phyloP scores from a whole-genome alignment of 2,888 invertebrate species.

The Julus scanicus region DNA sequence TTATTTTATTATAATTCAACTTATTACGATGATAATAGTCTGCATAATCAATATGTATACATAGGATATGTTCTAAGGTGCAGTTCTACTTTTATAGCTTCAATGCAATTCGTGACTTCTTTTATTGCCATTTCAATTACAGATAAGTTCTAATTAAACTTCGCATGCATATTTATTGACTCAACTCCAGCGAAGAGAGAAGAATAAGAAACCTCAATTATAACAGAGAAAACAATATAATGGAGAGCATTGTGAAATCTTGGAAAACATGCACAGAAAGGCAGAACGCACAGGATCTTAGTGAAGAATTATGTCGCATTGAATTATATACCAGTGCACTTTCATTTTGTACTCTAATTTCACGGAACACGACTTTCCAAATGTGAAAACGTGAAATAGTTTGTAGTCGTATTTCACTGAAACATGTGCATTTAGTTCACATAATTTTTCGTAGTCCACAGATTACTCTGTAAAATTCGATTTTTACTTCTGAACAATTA shows the following conservation, averaged over 20 bases:
- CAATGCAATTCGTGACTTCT: background rate
- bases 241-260: background rate
- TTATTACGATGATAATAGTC: background rate
- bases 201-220: slow-evolving; percentile 14
- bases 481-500: no score
- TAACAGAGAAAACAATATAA: background rate
- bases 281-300: background rate
- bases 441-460: background rate
- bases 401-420: slow-evolving; percentile 5
- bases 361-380: slow-evolving; percentile 28
- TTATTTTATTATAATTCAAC: slow-evolving; percentile 5
- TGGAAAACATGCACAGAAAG: slow-evolving; percentile 1
- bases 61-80: background rate
- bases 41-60: background rate
- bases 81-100: slow-evolving; percentile 15
- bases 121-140: slow-evolving; percentile 43
- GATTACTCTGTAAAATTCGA: no score
- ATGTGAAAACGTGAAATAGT: background rate
- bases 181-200: slow-evolving; percentile 3
- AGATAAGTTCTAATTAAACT: slow-evolving; percentile 47
- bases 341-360: slow-evolving; percentile 36
- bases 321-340: slow-evolving; percentile 39
- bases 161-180: slow-evolving; percentile 31
- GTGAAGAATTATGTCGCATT: slow-evolving; percentile 12
- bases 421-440: background rate